Conservation (phyloP, 1,140 invertebrate species). For the Parasteatoda tepidariorum region DNA sequence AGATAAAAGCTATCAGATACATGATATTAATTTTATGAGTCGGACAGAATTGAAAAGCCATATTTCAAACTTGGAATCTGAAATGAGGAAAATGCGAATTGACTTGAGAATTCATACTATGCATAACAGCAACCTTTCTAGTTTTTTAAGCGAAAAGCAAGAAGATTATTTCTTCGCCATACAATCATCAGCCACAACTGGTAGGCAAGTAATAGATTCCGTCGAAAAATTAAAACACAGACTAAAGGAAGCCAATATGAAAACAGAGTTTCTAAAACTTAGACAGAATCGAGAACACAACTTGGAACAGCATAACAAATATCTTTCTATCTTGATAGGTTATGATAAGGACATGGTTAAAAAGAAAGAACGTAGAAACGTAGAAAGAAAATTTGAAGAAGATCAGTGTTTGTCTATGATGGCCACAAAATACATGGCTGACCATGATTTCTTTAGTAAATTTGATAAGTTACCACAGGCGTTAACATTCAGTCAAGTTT, state of each 20-base stretch:
- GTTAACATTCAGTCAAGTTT: not conserved
- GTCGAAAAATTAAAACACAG: not conserved
- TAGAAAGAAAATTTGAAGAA: not conserved
- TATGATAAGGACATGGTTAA: not conserved
- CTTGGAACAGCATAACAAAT: not conserved
- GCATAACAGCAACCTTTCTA: not conserved
- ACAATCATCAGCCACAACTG: not conserved
- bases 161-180: not conserved
- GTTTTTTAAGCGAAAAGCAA: not conserved
- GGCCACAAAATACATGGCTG: not conserved
- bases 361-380: not conserved
- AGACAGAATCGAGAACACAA: not conserved
- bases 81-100: not conserved
- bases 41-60: not conserved
- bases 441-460: not conserved
- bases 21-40: not conserved
- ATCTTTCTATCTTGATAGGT: too few relatives aligned
- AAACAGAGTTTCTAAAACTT: not conserved
- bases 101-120: not conserved
- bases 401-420: not conserved
- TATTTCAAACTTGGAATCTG: not conserved
- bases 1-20: not conserved
- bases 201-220: not conserved
- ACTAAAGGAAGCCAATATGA: not conserved
- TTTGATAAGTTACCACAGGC: not conserved